Evolutionary conservation across 2,888 invertebrate genomes (phyloP).

Genomic region (Patella pellucida): DNA sequence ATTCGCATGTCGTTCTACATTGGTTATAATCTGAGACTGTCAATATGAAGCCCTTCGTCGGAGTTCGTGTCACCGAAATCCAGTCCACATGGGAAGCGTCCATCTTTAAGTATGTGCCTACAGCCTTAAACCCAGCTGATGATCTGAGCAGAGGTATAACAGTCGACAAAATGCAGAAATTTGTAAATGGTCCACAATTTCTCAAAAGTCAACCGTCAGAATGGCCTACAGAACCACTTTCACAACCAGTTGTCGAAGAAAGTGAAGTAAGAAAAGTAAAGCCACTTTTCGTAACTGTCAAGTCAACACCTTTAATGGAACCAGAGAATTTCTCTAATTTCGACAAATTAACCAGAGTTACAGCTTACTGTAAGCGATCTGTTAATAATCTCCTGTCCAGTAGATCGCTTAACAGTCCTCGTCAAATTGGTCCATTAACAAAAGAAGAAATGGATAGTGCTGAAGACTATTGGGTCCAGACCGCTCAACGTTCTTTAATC

Average conservation of each 20-base stretch:
- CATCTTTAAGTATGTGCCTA: conserved; percentile 18
- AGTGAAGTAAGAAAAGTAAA: background rate
- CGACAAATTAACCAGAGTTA: conserved; percentile 17
- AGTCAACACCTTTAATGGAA: conserved; percentile 8
- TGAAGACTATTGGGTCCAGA: conserved; percentile 15
- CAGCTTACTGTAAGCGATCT: conserved; percentile 17
- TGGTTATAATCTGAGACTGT: conserved; percentile 24
- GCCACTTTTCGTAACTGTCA: background rate
- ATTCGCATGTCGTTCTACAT: conserved; percentile 14
- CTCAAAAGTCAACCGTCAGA: conserved; percentile 7
- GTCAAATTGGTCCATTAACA: background rate
- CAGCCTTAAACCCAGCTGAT: conserved; percentile 23
- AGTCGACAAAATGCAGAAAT: conserved; percentile 12
- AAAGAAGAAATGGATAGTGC: background rate
- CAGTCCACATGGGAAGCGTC: conserved; percentile 7
- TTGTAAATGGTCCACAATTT: conserved; percentile 16
- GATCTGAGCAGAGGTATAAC: conserved; percentile 24
- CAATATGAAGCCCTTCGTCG: conserved; percentile 18
- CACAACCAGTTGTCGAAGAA: background rate
- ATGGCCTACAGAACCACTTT: conserved; percentile 13
- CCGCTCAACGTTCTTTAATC: conserved; percentile 6
- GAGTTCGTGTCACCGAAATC: conserved; percentile 22
- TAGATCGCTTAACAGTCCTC: background rate
- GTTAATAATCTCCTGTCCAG: background rate
- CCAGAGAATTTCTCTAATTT: conserved; percentile 13